A percentile compares a stretch with the other conserved stretches of the same genome.
These are phyloP conservation scores for Hydrozoanthus gracilis DNA, from an alignment of 92 coral and sea anemone genomes.

Conservation along the genomic window DNA sequence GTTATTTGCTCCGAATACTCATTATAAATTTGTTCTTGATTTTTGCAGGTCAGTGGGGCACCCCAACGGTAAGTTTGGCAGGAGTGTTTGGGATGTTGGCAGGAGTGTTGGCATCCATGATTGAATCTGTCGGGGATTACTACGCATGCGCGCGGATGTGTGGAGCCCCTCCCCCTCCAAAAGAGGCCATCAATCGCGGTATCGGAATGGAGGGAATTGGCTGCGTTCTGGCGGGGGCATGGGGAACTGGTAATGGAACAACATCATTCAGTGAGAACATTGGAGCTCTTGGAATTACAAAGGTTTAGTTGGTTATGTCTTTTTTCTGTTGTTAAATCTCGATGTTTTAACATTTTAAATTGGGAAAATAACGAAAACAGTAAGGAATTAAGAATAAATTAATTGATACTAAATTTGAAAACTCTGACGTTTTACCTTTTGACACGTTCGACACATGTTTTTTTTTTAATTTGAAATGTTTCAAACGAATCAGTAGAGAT, in stretches of 20 bases:
- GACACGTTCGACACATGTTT: too few relatives aligned
- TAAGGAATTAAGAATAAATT: too few relatives aligned
- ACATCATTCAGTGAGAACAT: constrained; percentile 83
- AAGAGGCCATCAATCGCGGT: constrained; percentile 79
- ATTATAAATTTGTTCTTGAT: not conserved
- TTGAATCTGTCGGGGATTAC: constrained; percentile 84
- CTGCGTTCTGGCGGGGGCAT: constrained; percentile 70
- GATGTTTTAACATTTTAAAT: not conserved
- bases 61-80: constrained; percentile 73
- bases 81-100: constrained; percentile 79
- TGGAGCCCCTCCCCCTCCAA: constrained; percentile 86
- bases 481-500: too few relatives aligned
- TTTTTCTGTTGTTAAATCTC: not conserved
- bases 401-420: too few relatives aligned
- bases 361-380: too few relatives aligned
- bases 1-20: not conserved
- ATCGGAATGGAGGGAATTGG: constrained; percentile 78
- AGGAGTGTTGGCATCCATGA: constrained; percentile 74
- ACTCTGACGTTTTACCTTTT: too few relatives aligned
- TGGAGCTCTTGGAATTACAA: constrained; percentile 66
- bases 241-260: constrained; percentile 81
- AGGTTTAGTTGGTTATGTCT: not conserved
- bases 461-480: too few relatives aligned
- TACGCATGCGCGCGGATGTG: constrained; percentile 85
- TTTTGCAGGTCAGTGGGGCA: constrained; percentile 78